Conservation (phyloP, 2,797 vertebrate genomes). For the Microctenopoma lineatum region DNA sequence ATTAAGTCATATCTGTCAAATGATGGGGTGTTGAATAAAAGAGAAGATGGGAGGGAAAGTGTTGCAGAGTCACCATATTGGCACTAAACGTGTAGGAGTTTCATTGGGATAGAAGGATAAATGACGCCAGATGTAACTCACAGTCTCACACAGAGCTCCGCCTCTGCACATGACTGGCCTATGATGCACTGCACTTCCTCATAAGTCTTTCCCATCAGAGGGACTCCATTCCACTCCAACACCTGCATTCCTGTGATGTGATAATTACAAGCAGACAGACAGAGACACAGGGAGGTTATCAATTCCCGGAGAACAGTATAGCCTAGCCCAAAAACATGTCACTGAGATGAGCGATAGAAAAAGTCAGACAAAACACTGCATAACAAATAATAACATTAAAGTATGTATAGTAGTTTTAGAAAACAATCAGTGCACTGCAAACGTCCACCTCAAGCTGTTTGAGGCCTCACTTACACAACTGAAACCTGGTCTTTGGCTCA, state of each 20-base stretch:
- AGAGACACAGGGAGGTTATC: conserved; percentile 10
- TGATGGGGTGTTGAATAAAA: conserved; percentile 39
- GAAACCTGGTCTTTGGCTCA: conserved; percentile 83
- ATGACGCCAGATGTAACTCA: conserved; percentile 93
- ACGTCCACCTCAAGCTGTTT: conserved; percentile 30
- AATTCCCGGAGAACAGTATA: conserved; percentile 18
- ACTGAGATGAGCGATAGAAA: conserved; percentile 8
- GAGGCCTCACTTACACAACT: conserved; percentile 83
- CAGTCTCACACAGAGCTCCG: conserved; percentile 99
- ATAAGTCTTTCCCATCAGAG: conserved; percentile 94
- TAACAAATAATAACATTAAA: neutral
- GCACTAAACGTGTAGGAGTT: conserved; percentile 55
- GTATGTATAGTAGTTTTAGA: neutral
- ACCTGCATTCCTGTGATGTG: conserved; percentile 93
- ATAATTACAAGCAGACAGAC: conserved; percentile 14
- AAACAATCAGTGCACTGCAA: conserved; percentile 65
- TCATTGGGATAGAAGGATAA: conserved; percentile 83
- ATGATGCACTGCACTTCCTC: conserved; percentile 97
- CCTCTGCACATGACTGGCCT: conserved; percentile 93
- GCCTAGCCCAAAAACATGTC: neutral
- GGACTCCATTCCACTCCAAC: conserved; percentile 96
- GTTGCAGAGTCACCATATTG: conserved; percentile 56
- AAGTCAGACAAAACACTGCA: conserved; percentile 20
- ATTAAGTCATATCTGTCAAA: conserved; percentile 44
- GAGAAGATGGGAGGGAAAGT: conserved; percentile 24